A percentile compares a stretch with the other conserved stretches of the same genome.
These are phyloP conservation scores for Malurus leucopterus DNA, from an alignment of 2,797 vertebrate genomes.

Conservation along the genomic window DNA sequence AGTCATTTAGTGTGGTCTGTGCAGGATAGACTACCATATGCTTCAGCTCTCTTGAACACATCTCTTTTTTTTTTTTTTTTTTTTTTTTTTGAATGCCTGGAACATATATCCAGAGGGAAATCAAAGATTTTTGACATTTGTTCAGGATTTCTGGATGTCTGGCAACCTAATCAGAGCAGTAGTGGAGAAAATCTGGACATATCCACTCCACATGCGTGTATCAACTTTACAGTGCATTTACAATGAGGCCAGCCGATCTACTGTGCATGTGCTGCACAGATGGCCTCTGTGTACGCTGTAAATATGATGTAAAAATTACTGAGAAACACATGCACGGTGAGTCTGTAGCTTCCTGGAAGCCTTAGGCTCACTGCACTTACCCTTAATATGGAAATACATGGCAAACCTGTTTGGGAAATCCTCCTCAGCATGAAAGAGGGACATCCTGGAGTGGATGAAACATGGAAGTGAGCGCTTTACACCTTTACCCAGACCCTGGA, in stretches of 20 bases:
- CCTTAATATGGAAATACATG: neutral
- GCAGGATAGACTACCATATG: conserved; percentile 35
- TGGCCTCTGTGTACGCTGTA: conserved; percentile 32
- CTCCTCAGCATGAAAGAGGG: neutral
- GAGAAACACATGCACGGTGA: conserved; percentile 39
- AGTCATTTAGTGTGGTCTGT: conserved; percentile 50
- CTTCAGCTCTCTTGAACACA: conserved; percentile 30
- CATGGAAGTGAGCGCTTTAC: neutral
- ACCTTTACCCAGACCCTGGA: neutral
- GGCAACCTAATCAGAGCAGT: conserved; percentile 59
- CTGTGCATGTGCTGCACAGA: conserved; percentile 53
- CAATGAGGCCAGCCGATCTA: conserved; percentile 22
- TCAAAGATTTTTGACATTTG: conserved; percentile 59
- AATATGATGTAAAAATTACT: conserved; percentile 58
- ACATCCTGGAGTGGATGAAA: neutral
- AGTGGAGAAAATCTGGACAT: conserved; percentile 62
- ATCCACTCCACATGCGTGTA: conserved; percentile 24
- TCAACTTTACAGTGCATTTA: conserved; percentile 55
- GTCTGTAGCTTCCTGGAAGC: conserved; percentile 46
- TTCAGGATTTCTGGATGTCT: conserved; percentile 60
- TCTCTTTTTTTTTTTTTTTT: neutral
- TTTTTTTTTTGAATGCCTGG: neutral
- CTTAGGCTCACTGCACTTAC: conserved; percentile 22
- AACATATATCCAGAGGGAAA: conserved; percentile 49
- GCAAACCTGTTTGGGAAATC: conserved; percentile 26